Percentiles rank a stretch among this genome's conserved stretches.
Evolutionary conservation across 2,888 invertebrate genomes (phyloP).

Genomic region (Aleiodes leptofemur): DNA sequence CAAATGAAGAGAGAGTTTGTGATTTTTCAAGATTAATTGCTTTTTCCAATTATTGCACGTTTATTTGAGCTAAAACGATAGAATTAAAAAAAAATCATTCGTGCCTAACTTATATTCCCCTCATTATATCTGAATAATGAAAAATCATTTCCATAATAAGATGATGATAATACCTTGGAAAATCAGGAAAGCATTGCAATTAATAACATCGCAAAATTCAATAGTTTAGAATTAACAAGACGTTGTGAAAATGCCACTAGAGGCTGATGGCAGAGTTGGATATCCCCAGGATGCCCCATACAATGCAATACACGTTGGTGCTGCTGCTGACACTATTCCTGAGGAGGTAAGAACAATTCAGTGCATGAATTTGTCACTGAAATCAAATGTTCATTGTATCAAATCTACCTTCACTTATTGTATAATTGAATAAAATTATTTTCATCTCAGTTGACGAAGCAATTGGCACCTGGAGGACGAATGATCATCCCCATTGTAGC

Average conservation of each 20-base stretch:
- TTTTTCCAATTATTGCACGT: background rate
- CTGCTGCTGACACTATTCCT: conserved; percentile 88
- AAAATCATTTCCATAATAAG: background rate
- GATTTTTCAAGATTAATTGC: conserved; percentile 10
- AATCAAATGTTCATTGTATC: no score
- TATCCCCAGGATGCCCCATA: conserved; percentile 86
- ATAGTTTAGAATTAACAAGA: conserved; percentile 48
- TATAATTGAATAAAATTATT: conserved; percentile 21
- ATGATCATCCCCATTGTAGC: conserved; percentile 94
- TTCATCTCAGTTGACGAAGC: conserved; percentile 83
- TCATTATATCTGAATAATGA: background rate
- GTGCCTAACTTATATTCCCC: no score
- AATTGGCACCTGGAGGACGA: conserved; percentile 94
- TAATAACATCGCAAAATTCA: no score
- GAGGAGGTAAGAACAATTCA: conserved; percentile 76
- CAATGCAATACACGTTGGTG: conserved; percentile 96
- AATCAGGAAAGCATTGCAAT: no score
- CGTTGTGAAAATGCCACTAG: conserved; percentile 74
- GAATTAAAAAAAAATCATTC: no score
- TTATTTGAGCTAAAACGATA: no score
- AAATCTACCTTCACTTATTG: background rate
- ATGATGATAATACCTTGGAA: no score
- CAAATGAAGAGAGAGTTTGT: background rate
- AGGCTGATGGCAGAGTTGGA: conserved; percentile 93
- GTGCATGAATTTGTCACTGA: conserved; percentile 4